Percentiles rank a stretch among this genome's conserved stretches.
Conservation (phyloP, 2,113 vertebrate species). For the Stomatorhinus ivindoensis region DNA sequence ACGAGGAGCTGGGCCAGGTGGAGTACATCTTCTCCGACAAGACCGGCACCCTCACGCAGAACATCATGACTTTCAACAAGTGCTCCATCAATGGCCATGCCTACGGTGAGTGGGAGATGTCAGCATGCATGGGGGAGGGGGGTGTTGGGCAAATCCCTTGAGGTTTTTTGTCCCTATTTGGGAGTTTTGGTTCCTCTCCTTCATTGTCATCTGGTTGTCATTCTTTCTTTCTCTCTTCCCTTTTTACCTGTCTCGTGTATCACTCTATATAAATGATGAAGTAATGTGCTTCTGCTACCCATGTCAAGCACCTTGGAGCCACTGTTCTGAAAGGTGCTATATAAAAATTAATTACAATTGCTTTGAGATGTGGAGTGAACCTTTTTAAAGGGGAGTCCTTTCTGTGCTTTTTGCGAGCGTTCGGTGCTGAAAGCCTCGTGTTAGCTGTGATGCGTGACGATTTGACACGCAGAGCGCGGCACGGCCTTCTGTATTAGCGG, state of each 20-base stretch:
- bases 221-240: neutral
- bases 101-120: constrained; percentile 58
- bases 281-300: neutral
- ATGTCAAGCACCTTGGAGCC: neutral
- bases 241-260: neutral
- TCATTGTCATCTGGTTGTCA: neutral
- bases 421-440: neutral
- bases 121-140: neutral
- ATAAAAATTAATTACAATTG: neutral
- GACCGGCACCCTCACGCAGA: constrained; percentile 89
- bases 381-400: neutral
- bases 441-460: neutral
- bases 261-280: neutral
- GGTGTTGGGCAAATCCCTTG: neutral
- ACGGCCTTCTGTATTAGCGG: neutral
- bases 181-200: neutral
- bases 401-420: neutral
- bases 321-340: neutral
- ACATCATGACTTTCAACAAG: constrained; percentile 92
- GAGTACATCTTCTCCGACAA: constrained; percentile 94
- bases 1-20: constrained; percentile 87
- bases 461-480: neutral
- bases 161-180: neutral
- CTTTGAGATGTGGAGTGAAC: neutral
- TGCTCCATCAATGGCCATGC: constrained; percentile 77